Evolutionary conservation across 2,797 vertebrate species (phyloP).

Genomic region (Capromys pilorides): DNA sequence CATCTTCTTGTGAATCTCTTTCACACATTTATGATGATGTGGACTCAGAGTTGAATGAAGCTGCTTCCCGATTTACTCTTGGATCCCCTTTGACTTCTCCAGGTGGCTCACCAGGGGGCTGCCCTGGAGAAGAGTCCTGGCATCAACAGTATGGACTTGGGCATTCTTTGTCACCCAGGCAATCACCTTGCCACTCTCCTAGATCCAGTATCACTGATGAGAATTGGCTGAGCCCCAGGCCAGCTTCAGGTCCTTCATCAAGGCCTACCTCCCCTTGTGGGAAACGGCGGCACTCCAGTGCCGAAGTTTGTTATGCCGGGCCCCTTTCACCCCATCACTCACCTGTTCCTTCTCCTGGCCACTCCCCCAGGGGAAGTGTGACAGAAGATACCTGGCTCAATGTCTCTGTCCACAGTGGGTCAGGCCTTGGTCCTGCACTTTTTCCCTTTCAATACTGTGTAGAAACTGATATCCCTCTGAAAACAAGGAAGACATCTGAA

Average conservation of each 20-base stretch:
- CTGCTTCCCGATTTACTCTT: slow-evolving; percentile 95
- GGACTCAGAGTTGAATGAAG: slow-evolving; percentile 98
- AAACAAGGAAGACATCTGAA: slow-evolving; percentile 98
- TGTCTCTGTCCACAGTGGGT: slow-evolving; percentile 86
- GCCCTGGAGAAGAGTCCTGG: slow-evolving; percentile 92
- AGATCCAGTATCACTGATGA: slow-evolving; percentile 98
- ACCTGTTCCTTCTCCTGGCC: slow-evolving; percentile 95
- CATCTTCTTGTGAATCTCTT: slow-evolving; percentile 98
- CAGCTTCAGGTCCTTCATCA: slow-evolving; percentile 95
- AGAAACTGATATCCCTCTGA: slow-evolving; percentile 97
- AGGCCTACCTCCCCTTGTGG: slow-evolving; percentile 98
- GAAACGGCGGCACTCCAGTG: slow-evolving; percentile 97
- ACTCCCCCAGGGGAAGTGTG: slow-evolving; percentile 95
- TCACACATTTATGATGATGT: slow-evolving; percentile 98
- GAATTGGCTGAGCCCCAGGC: slow-evolving; percentile 97
- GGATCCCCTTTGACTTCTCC: slow-evolving; percentile 96
- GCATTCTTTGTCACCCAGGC: slow-evolving; percentile 93
- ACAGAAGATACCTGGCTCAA: slow-evolving; percentile 97
- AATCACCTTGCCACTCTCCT: slow-evolving; percentile 97
- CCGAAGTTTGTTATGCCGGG: slow-evolving; percentile 94
- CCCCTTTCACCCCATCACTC: slow-evolving; percentile 97
- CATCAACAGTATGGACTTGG: slow-evolving; percentile 90
- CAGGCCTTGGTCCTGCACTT: slow-evolving; percentile 86
- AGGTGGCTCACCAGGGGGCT: slow-evolving; percentile 93
- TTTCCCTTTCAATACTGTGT: slow-evolving; percentile 95